These are phyloP conservation scores for Odontocolon sp. DNA, from an alignment of 2,888 invertebrate genomes.

Conservation along the genomic window DNA sequence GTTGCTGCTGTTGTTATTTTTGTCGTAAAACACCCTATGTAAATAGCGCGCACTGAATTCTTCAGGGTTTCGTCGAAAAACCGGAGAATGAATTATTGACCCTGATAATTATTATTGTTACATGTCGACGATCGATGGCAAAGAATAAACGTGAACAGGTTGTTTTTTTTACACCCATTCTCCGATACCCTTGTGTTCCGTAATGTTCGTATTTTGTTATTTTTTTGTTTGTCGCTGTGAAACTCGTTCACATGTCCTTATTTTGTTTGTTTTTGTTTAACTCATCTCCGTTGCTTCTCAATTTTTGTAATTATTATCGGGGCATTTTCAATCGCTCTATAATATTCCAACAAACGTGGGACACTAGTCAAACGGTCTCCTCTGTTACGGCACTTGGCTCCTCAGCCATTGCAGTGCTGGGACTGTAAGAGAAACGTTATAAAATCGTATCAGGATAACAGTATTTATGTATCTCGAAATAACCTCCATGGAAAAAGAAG, in stretches of 20 bases:
- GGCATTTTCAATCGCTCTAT: constrained; percentile 29
- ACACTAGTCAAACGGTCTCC: constrained; percentile 76
- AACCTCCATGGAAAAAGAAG: constrained; percentile 15
- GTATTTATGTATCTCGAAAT: constrained; percentile 41
- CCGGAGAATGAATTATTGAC: constrained; percentile 47
- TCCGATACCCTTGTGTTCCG: constrained; percentile 58
- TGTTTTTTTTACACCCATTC: constrained; percentile 41
- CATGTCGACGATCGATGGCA: constrained; percentile 51
- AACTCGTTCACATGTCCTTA: not conserved
- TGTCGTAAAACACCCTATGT: constrained; percentile 39
- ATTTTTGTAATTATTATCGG: constrained; percentile 1
- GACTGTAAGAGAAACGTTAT: constrained; percentile 60
- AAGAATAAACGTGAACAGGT: constrained; percentile 45
- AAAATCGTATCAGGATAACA: constrained; percentile 45
- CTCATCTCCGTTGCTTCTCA: not conserved
- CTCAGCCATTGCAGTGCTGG: constrained; percentile 71
- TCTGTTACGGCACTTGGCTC: constrained; percentile 74
- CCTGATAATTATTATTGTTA: constrained; percentile 58
- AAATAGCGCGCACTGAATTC: constrained; percentile 29
- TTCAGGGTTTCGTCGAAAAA: constrained; percentile 19
- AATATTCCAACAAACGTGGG: constrained; percentile 49
- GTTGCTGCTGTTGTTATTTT: constrained; percentile 36
- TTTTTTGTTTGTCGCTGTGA: constrained; percentile 7
- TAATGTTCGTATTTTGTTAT: constrained; percentile 40
- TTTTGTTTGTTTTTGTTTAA: constrained; percentile 3